These are phyloP conservation scores for Sebastes hopkinsi DNA, from an alignment of 2,797 vertebrate species.

Conservation along the genomic window DNA sequence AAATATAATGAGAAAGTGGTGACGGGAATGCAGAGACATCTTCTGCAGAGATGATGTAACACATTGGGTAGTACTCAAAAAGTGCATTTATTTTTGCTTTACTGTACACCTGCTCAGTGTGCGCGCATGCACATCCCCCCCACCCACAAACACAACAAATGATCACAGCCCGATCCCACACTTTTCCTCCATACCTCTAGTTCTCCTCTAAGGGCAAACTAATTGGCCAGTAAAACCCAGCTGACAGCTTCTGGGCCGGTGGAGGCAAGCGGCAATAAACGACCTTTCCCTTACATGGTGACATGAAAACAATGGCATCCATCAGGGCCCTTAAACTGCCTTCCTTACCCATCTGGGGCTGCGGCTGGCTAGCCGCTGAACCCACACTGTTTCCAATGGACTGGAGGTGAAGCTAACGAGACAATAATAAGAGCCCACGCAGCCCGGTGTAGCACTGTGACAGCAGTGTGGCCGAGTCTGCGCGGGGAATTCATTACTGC, in stretches of 20 bases:
- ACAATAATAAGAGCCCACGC: slow-evolving; percentile 64
- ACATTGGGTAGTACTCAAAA: neutral
- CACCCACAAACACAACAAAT: slow-evolving; percentile 33
- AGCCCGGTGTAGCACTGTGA: slow-evolving; percentile 31
- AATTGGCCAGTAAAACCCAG: slow-evolving; percentile 68
- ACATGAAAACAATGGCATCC: slow-evolving; percentile 68
- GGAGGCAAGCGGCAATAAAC: slow-evolving; percentile 61
- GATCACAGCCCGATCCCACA: slow-evolving; percentile 27
- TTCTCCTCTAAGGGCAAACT: slow-evolving; percentile 53
- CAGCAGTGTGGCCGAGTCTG: slow-evolving; percentile 35
- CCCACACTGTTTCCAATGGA: slow-evolving; percentile 51
- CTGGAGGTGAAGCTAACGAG: slow-evolving; percentile 66
- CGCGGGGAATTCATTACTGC: slow-evolving; percentile 63
- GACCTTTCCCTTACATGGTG: slow-evolving; percentile 49
- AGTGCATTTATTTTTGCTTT: slow-evolving; percentile 29
- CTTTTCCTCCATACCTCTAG: slow-evolving; percentile 23
- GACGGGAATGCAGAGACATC: neutral
- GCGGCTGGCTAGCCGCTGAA: slow-evolving; percentile 40
- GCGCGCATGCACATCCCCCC: neutral
- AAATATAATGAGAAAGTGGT: slow-evolving; percentile 6
- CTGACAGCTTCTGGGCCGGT: slow-evolving; percentile 57
- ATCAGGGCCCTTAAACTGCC: slow-evolving; percentile 65
- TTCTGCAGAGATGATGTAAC: neutral
- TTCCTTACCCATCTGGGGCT: slow-evolving; percentile 47
- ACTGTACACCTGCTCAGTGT: slow-evolving; percentile 14